Evolutionary conservation across 2,113 vertebrate genomes (phyloP).

Genomic region (Azemiops feae): DNA sequence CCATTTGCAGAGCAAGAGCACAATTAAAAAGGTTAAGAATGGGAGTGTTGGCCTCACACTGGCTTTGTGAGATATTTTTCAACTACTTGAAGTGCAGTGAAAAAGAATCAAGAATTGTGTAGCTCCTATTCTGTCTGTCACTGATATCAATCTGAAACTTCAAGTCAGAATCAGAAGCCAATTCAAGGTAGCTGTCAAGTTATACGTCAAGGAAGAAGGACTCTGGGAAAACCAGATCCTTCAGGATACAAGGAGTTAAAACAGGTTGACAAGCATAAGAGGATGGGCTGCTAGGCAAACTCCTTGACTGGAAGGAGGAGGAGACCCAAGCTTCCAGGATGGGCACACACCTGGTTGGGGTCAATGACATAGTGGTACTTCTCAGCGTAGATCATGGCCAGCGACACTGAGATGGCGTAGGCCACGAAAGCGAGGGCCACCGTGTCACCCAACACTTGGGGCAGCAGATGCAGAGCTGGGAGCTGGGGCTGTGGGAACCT

Average conservation of each 20-base stretch:
- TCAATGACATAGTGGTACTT: conserved; percentile 87
- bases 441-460: conserved; percentile 80
- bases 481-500: conserved; percentile 81
- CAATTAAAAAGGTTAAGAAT: neutral
- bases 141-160: neutral
- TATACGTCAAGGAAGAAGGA: neutral
- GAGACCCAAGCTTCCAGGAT: neutral
- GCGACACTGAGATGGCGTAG: conserved; percentile 85
- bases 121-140: neutral
- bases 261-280: neutral
- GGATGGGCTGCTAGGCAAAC: neutral
- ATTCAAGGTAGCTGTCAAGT: neutral
- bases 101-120: neutral
- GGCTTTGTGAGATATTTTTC: neutral
- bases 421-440: conserved; percentile 85
- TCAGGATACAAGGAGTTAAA: neutral
- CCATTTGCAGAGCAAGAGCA: neutral
- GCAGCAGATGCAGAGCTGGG: conserved; percentile 76
- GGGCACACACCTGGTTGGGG: conserved; percentile 84
- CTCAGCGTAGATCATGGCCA: conserved; percentile 91
- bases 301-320: too few relatives aligned
- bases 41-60: neutral
- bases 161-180: neutral
- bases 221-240: neutral
- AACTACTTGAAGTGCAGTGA: neutral